These are phyloP conservation scores for Asbolus verrucosus DNA, from an alignment of 1,140 invertebrate genomes.

Conservation along the genomic window DNA sequence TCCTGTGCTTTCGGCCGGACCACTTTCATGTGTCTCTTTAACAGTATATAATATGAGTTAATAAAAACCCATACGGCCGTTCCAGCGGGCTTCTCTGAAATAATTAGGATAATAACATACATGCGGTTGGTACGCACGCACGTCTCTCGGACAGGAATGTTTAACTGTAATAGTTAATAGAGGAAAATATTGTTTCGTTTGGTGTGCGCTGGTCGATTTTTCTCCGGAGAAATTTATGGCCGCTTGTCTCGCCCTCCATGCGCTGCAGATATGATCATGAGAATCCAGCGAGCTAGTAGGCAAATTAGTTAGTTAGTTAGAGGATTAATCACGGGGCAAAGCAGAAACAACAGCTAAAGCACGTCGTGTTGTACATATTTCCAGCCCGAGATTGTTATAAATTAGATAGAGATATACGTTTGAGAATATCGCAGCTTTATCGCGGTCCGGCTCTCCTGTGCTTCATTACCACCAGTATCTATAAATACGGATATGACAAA, in stretches of 20 bases:
- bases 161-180: constrained; percentile 19
- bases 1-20: constrained; percentile 29
- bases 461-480: constrained; percentile 52
- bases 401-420: constrained; percentile 50
- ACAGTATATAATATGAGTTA: no score
- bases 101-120: constrained; percentile 42
- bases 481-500: constrained; percentile 55
- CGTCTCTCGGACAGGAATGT: not conserved
- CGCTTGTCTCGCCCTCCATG: not conserved
- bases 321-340: constrained; percentile 43
- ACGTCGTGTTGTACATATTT: constrained; percentile 49
- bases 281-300: constrained; percentile 36
- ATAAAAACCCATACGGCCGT: constrained; percentile 29
- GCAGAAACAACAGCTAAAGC: constrained; percentile 44
- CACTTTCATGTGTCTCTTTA: constrained; percentile 11
- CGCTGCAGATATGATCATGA: constrained; percentile 32
- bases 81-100: constrained; percentile 37
- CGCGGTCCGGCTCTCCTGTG: constrained; percentile 37
- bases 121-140: constrained; percentile 12
- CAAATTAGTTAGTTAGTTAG: constrained; percentile 44
- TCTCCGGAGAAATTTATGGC: constrained; percentile 2
- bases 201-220: constrained; percentile 10
- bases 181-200: not conserved
- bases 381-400: constrained; percentile 51
- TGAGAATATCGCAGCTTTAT: constrained; percentile 43